phyloP scores from a whole-genome alignment of 2,888 invertebrate genomes.

The Acronicta aceris region DNA sequence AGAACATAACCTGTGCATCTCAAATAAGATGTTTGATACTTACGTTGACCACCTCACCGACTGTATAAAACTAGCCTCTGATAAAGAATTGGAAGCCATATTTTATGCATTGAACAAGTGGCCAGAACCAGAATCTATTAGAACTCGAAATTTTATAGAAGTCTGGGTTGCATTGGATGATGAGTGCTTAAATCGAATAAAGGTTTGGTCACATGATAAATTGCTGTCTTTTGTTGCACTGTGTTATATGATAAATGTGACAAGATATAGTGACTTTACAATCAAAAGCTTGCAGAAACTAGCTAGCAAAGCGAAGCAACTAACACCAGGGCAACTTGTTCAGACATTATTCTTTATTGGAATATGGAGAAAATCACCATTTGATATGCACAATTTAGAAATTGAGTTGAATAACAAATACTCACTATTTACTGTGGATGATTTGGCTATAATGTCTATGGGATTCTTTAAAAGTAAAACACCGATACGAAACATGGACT shows the following conservation, averaged over 20 bases:
- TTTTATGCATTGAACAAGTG: conserved; percentile 86
- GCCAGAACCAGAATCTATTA: conserved; percentile 85
- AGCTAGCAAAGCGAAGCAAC: conserved; percentile 87
- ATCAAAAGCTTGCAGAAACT: conserved; percentile 87
- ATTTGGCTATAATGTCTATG: conserved; percentile 92
- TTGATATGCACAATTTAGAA: conserved; percentile 92
- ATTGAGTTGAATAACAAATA: conserved; percentile 85
- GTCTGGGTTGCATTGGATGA: conserved; percentile 92
- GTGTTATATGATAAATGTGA: conserved; percentile 90
- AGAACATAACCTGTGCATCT: conserved; percentile 73
- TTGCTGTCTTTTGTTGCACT: conserved; percentile 90
- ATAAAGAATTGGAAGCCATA: conserved; percentile 88
- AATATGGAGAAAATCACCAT: conserved; percentile 86
- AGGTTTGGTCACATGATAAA: conserved; percentile 87
- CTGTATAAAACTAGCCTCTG: conserved; percentile 86
- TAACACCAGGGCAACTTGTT: conserved; percentile 90
- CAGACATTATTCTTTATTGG: conserved; percentile 92
- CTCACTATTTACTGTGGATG: conserved; percentile 89
- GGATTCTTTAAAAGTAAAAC: conserved; percentile 94
- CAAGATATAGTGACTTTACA: conserved; percentile 88
- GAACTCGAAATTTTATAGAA: conserved; percentile 89
- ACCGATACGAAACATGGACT: conserved; percentile 85
- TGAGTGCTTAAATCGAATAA: conserved; percentile 85
- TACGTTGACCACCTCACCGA: conserved; percentile 84
- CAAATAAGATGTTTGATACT: conserved; percentile 76